Percentiles rank a stretch among this genome's conserved stretches.
These are phyloP conservation scores for mouse (Mus musculus) DNA, from an alignment of 2,113 vertebrate species.

Conservation along the genomic window DNA sequence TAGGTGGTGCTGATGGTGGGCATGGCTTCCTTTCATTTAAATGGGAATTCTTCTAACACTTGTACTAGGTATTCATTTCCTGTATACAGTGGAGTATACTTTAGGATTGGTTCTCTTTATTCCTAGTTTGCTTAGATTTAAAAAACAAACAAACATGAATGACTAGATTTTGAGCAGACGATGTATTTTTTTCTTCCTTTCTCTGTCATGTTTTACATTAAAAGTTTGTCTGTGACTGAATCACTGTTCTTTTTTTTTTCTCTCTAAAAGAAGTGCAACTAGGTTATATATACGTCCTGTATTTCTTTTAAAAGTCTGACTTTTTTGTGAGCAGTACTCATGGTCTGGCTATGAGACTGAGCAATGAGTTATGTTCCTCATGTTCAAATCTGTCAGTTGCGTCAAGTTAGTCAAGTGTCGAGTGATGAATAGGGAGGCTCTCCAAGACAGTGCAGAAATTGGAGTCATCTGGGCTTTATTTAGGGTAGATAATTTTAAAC, in stretches of 20 bases:
- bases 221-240: neutral
- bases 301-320: neutral
- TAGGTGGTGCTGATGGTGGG: neutral
- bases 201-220: neutral
- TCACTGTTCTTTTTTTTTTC: neutral
- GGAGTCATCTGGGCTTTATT: neutral
- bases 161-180: neutral
- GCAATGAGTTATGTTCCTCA: neutral
- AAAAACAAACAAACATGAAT: neutral
- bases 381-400: neutral
- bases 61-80: neutral
- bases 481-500: neutral
- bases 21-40: neutral
- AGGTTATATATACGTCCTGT: neutral
- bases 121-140: neutral
- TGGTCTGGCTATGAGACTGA: neutral
- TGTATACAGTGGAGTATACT: neutral
- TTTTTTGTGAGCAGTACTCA: neutral
- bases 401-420: neutral
- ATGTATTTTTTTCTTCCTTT: slow-evolving; percentile 8
- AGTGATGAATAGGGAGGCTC: neutral
- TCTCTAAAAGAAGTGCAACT: neutral
- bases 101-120: neutral
- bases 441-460: neutral
- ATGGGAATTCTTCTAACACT: neutral